phyloP scores from a whole-genome alignment of 2,797 vertebrate genomes.

The Micrastur ruficollis region DNA sequence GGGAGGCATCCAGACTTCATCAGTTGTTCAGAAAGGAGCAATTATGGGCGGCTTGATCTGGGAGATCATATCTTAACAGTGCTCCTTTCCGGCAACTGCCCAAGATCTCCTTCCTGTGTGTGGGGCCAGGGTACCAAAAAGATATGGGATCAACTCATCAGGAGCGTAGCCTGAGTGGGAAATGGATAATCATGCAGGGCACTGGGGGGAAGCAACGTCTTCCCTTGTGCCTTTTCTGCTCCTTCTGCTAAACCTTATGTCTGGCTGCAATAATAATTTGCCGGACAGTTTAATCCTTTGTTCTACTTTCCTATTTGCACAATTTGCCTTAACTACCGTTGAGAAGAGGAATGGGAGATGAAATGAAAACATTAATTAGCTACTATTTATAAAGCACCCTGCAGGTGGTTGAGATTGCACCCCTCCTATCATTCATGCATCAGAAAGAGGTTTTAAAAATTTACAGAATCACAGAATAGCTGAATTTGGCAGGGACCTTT shows the following conservation, averaged over 20 bases:
- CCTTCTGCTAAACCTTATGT: not conserved
- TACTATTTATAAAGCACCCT: not conserved
- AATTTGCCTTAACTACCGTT: not conserved
- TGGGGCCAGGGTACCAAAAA: not conserved
- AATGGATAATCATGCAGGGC: accelerated
- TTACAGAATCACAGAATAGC: not conserved
- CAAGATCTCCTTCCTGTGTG: accelerated
- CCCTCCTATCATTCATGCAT: not conserved
- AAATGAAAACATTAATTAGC: not conserved
- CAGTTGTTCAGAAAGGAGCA: not conserved
- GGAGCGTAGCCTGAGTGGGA: not conserved
- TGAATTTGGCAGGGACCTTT: not conserved
- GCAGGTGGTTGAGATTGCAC: not conserved
- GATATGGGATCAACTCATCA: not conserved
- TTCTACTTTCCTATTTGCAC: not conserved
- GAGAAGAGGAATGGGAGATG: not conserved
- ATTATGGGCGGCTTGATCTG: not conserved
- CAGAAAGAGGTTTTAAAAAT: not conserved
- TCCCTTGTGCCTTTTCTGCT: not conserved
- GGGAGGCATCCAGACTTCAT: not conserved
- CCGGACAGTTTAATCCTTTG: not conserved
- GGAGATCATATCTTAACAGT: not conserved
- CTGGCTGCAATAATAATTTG: not conserved
- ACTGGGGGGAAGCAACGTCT: not conserved
- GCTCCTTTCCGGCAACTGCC: not conserved